Base-by-base conservation (phyloP, 2,113 vertebrate species). In the Burhinus bistriatus region DNA sequence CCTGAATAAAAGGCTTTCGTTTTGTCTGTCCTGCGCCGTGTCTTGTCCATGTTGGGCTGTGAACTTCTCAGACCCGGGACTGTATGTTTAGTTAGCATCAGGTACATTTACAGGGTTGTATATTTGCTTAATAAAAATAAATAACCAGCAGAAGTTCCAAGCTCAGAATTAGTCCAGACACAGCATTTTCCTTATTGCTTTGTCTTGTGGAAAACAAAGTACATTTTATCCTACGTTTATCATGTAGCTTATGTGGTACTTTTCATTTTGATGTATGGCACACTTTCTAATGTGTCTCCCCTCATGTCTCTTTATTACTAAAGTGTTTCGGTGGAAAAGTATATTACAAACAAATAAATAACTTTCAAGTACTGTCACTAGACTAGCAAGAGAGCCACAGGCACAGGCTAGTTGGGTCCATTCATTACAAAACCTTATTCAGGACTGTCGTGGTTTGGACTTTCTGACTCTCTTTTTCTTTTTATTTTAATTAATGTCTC, bases 91-190 rank as follows among this genome's bases (percentile, higher is more conserved):
- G 93, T 93, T 96, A 93, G 94, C 91, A 92, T 32, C 64, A 93
- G 94, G 83, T 97, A 95, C 91, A 73, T 94, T 96, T 95, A 71
- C 82, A 86, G 75, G 59, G 51, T 80, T 95, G 89, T 94, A 85
- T 93, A 97, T 93, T 97, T 97, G 89, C 95, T 97, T 97, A 97
- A 97, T 97, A 95, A 95, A 96, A 97, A 97, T 77, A 97, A 96
- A 96, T 93, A 97, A 95, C 94, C 87, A 55, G 71, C 84, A 88
- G 84, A 96, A 95, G 62, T 97, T 95, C 62, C 71, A 77, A 90
- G 93, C 94, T 95, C 89, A 86, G 82, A 96, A 96, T 96, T 97
- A 90, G 82, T 81, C 76, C 84, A 97, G 93, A 97, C 96, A 90
- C 96, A 97, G 96, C 96, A 95, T 96, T 96, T 95, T 96, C 94